A percentile compares a stretch with the other conserved stretches of the same genome.
These are phyloP conservation scores for Chymomyza amoena DNA, from an alignment of 2,888 invertebrate species.

Conservation along the genomic window DNA sequence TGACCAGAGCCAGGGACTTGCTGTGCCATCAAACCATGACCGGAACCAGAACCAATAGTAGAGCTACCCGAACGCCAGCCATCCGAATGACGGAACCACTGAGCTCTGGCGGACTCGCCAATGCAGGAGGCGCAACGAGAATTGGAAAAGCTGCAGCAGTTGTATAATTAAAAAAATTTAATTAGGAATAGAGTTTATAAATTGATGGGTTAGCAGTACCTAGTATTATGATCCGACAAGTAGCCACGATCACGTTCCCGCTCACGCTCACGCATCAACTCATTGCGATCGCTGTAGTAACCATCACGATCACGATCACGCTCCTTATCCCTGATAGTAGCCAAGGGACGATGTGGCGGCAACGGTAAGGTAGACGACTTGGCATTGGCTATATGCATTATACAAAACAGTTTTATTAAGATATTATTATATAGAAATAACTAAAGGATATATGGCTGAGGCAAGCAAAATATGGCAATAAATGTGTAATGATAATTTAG, in stretches of 20 bases:
- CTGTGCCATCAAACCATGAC: conserved; percentile 80
- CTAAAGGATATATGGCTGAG: not conserved
- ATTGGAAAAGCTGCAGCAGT: conserved; percentile 77
- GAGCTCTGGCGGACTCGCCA: conserved; percentile 92
- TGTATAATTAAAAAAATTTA: not conserved
- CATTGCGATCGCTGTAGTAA: conserved; percentile 93
- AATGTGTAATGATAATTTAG: conserved; percentile 1
- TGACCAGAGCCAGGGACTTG: conserved; percentile 79
- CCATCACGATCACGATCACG: conserved; percentile 87
- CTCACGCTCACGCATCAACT: conserved; percentile 87
- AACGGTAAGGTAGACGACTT: conserved; percentile 91
- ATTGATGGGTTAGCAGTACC: conserved; percentile 78
- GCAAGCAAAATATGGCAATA: conserved; percentile 17
- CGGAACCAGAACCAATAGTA: conserved; percentile 83
- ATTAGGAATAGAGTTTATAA: too few species aligned
- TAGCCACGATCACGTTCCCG: conserved; percentile 87
- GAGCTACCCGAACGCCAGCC: conserved; percentile 90
- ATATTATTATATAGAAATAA: not conserved
- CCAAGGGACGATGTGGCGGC: conserved; percentile 84
- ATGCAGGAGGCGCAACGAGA: conserved; percentile 91
- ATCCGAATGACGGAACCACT: conserved; percentile 94
- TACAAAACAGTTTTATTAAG: too few species aligned
- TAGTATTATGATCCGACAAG: conserved; percentile 88
- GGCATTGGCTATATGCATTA: conserved; percentile 81
- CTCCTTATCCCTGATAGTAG: conserved; percentile 80